Evolutionary conservation across 2,113 vertebrate species (phyloP), one percentile per base, ranked within the genome.

Genomic region (Dissostichus mawsoni): DNA sequence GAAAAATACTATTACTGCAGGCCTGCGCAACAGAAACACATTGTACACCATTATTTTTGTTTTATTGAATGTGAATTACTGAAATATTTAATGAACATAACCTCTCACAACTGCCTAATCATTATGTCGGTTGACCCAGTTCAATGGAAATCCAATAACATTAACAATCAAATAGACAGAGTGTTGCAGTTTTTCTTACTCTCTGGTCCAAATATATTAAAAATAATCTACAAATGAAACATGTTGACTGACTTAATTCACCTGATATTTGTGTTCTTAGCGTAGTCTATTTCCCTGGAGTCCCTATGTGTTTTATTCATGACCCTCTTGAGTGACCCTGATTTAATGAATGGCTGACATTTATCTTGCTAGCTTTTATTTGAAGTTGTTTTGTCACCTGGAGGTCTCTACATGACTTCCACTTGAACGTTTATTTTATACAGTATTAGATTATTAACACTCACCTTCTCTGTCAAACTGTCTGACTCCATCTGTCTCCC

Each of bases 321-420:
- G 55, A 65, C 20, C 20, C 36, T 72, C 29, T 75, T 72, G 14
- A 33, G 56, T 79, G 67, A 76, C 74, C 66, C 67, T 58, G 57
- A 75, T 70, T 83, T 69, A 71, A 69, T 78, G 5, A 76, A 47
- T 58, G 41, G 41, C 70, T 50, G n/a, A 20, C 55, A 74, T 68
- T 74, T 78, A 67, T 68, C 44, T 65, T 53, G 47, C 5, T 78
- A 7, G 36, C 71, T 59, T 83, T 61, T 59, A 65, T 76, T 47
- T 51, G 13, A 17, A 58, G 29, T 47, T 57, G 51, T 75, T 70
- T 69, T 85, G 45, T 71, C 52, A 56, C 70, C 5, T 63, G n/a
- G 8, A 74, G 68, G 45, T 65, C 33, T 56, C 55, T 0, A 7
- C 36, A 17, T 58, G 13, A 64, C 69, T 72, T 55, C 18, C 6